A percentile compares a stretch with the other conserved stretches of the same genome.
Conservation (phyloP, 2,888 invertebrate species). For the Scaptomyza cyrtandrae region DNA sequence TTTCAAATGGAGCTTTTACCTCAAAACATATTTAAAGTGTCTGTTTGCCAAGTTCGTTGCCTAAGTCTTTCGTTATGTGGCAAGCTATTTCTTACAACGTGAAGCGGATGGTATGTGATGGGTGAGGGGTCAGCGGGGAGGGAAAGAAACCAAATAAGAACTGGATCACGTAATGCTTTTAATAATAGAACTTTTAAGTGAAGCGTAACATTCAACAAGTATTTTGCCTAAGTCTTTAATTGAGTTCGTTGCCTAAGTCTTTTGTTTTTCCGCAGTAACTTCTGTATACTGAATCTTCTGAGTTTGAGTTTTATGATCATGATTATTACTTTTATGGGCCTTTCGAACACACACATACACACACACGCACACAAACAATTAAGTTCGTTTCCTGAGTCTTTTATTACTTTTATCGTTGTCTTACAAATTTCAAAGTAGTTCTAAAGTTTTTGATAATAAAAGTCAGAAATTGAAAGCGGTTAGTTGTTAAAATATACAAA, state of each 20-base stretch:
- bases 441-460: no score
- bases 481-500: no score
- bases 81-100: not conserved
- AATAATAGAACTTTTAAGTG: constrained; percentile 2
- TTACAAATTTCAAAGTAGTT: no score
- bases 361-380: not conserved
- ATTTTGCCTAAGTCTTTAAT: constrained; percentile 19
- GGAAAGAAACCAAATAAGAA: not conserved
- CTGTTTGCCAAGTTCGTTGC: constrained; percentile 61
- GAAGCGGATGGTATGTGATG: no score
- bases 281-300: not conserved
- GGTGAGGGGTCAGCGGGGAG: not conserved
- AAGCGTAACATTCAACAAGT: constrained; percentile 1
- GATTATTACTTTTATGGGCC: not conserved
- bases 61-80: constrained; percentile 60
- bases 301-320: not conserved
- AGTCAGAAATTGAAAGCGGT: no score
- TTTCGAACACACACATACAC: not conserved
- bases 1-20: constrained; percentile 45
- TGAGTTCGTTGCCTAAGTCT: constrained; percentile 12
- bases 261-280: not conserved
- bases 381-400: constrained; percentile 63
- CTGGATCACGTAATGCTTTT: constrained; percentile 4
- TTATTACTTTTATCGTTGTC: constrained; percentile 5
- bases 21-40: constrained; percentile 6